Percentiles rank a stretch among this genome's conserved stretches.
These are phyloP conservation scores for Cyanoramphus novaezelandiae DNA, from an alignment of 2,113 vertebrate species.

Conservation along the genomic window DNA sequence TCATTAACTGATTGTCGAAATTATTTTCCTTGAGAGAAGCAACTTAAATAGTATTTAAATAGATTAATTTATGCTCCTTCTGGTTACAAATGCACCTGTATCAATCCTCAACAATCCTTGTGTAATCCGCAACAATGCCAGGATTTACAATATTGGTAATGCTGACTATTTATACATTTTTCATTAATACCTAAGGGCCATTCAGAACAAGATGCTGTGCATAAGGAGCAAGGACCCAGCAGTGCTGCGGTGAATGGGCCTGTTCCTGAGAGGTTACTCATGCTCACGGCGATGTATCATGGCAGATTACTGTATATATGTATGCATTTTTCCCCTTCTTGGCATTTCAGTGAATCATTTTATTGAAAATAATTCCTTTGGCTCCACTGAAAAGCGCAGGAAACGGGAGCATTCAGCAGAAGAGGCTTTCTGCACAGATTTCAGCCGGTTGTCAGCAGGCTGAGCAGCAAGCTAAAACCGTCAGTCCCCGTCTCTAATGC, in stretches of 20 bases:
- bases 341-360: background rate
- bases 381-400: background rate
- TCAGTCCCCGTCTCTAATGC: background rate
- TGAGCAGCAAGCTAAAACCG: background rate
- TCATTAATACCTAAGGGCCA: background rate
- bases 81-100: conserved; percentile 22
- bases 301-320: background rate
- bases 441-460: background rate
- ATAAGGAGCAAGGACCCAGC: background rate
- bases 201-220: background rate
- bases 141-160: background rate
- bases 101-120: background rate
- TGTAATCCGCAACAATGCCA: background rate
- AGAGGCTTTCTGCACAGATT: background rate
- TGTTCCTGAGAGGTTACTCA: background rate
- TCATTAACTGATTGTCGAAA: conserved; percentile 34
- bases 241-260: background rate
- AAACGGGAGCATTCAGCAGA: background rate
- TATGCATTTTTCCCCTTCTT: background rate
- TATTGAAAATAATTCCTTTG: background rate
- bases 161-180: background rate
- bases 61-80: conserved; percentile 24
- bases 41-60: conserved; percentile 25
- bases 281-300: background rate
- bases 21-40: background rate